Base-by-base conservation (phyloP, 1,140 invertebrate species). In the Ceratina japonica region DNA sequence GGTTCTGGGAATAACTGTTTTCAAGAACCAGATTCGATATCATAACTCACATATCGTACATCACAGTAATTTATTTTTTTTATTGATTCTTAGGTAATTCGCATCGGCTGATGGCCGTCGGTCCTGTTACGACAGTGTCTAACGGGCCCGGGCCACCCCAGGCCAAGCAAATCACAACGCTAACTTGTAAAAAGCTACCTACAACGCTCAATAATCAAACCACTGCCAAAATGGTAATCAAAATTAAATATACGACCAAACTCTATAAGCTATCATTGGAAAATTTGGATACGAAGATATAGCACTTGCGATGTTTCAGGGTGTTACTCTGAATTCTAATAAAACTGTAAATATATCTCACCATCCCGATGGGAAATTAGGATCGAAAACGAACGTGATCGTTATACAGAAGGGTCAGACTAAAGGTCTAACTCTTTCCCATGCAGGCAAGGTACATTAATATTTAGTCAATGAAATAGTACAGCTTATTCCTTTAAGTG, bases 381-480 rank as follows among this genome's bases (percentile, higher is more conserved):
- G 75, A 4, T 77, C 82, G 75, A 92, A 91, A 79, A 86, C 87
- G 61, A 92, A 92, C 58, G 87, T 92, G 18, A 91, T 92, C 65
- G 86, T 92, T 37, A 86, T 92, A 64, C 89, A 91, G 83, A 92
- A 92, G 86, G 90, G 88, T 56, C 84, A 88, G 52, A 72, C 88
- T 31, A 86, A 88, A 78, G 89, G 89, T 65, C 87, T 92, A 62
- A 92, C 87, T n/a, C 82, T 92, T 44, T 91, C 90, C 61, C 89
- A 88, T 54, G 90, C 86, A 75, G 90, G 90, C 83, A 91, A 92
- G 85, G 91, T 92, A 89, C 75, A 59, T 56, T 16, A 54, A 79
- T 74, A 13, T 27, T 59, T 24, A 20, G 64, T 64, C 3, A 3
- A 10, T 24, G 49, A n/a, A 58, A 54, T 51, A 75, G 74, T 22